Evolutionary conservation across 2,888 invertebrate genomes (phyloP), one percentile per base, ranked within the genome.

Genomic region (Pyrgus malvae): DNA sequence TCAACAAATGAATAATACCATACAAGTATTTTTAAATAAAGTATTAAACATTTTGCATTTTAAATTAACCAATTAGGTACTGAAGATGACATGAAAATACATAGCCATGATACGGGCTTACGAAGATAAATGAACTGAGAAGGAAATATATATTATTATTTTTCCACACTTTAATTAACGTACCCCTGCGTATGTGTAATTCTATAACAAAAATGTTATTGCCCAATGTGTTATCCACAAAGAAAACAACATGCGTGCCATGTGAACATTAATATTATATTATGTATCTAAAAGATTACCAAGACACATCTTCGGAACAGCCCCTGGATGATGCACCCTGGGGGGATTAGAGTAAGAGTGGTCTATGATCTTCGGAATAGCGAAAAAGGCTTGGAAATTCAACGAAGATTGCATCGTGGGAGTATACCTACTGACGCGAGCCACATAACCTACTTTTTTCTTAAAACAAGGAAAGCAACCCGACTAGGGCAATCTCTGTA

Each of bases 371-470:
- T 48, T 19, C 14, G 9, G 17, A 12, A 3, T 29, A 29, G 19
- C n/a, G 19, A 29, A 29, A 29, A 12, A 16, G 12, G 33, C 29
- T n/a, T 29, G 25, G 16, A 48, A 48, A 40, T 48, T 48, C 38
- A 48, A 48, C 48, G 29, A 14, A 48, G 29, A 29, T 40, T 48
- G 48, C 40, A 49, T 19, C 40, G 14, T 8, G 48, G 40, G 40
- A 49, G 2, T 40, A 31, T 8, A 6, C n/a, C n/a, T n/a, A 8
- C 42, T 44, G 27, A 37, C 14, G 40, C 29, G 6, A 40, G 21
- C 9, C 19, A 40, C 19, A 2, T 40, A 40, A 21, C 48, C 48
- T 16, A 31, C 17, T 49, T 49, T 40, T 31, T 29, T 49, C 14
- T 31, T 31, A 21, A 21, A 45, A 9, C 3, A 23, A 19, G 21